Evolutionary conservation across 2,113 vertebrate species (phyloP), one percentile per base, ranked within the genome.

Genomic region (Brachypodius melanocephalos): DNA sequence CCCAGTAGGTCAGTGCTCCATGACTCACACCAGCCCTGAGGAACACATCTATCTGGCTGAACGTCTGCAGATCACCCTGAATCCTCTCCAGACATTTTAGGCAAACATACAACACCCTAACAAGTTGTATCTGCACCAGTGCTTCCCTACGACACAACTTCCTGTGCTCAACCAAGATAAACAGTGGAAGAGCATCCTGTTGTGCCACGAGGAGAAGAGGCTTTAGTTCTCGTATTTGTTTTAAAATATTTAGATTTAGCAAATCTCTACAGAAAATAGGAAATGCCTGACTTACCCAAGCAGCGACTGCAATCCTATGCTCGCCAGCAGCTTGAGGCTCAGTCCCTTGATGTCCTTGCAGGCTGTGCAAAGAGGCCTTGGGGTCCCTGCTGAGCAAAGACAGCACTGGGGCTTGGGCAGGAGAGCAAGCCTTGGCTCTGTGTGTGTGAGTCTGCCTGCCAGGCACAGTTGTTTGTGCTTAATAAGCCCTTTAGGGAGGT

Each of bases 21-120:
- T 85, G 94, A 93, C 84, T 96, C 79, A 94, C 75, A 59, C 48
- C 75, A 95, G n/a, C 51, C 46, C 75, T 43, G 71, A 96, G 67
- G 29, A 93, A 32, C 38, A 69, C 15, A 85, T 80, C 78, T 69
- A 63, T 93, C 89, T 76, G 68, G n/a, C 48, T 93, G 89, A 88
- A 59, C 0, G 9, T 91, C 82, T 94, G 63, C 82, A 94, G 91
- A 91, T 89, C 80, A 85, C 25, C 17, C 82, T 74, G 68, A 85
- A 91, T 83, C 71, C 59, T 84, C 43, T 91, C 71, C 36, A 94
- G 95, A 83, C 31, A 5, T 77, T 83, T 32, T 40, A 55, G 78
- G 85, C 51, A 80, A 91, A 83, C 26, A 79, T 14, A 42, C 55
- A 94, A 71, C 10, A 5, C 9, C 4, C 58, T 79, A 78, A 76